Conservation (phyloP, 2,888 invertebrate genomes). For the Anoncus sp. region DNA sequence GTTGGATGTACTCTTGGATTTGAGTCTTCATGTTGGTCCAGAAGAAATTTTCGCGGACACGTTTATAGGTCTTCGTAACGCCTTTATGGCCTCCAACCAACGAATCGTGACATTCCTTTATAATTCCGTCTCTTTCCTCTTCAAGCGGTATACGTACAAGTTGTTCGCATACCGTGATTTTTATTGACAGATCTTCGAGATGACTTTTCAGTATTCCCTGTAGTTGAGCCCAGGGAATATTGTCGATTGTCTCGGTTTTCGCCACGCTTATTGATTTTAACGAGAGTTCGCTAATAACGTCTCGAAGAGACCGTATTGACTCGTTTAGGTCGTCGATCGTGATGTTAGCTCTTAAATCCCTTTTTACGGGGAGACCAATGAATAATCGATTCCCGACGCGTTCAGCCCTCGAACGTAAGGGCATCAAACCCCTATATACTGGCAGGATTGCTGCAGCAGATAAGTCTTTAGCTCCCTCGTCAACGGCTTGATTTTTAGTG, state of each 20-base stretch:
- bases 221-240: slow-evolving; percentile 30
- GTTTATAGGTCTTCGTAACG: too few species aligned
- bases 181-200: too few species aligned
- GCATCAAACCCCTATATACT: neutral
- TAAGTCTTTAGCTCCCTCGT: slow-evolving; percentile 40
- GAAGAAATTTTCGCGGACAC: too few species aligned
- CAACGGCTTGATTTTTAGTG: slow-evolving; percentile 25
- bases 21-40: too few species aligned
- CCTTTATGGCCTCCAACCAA: too few species aligned
- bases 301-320: slow-evolving; percentile 10
- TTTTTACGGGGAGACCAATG: slow-evolving; percentile 25
- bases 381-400: neutral
- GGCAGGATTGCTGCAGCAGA: neutral
- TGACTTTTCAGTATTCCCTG: neutral
- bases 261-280: slow-evolving; percentile 39
- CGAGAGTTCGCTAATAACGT: slow-evolving; percentile 16
- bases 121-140: too few species aligned
- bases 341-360: slow-evolving; percentile 1
- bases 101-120: too few species aligned
- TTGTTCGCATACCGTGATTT: too few species aligned
- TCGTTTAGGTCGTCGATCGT: slow-evolving; percentile 13
- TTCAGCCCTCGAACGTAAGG: slow-evolving; percentile 1
- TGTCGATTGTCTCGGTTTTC: slow-evolving; percentile 30
- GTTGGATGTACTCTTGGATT: too few species aligned
- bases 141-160: too few species aligned